phyloP scores from a whole-genome alignment of 1,140 invertebrate species.

The Whitmania pigra region DNA sequence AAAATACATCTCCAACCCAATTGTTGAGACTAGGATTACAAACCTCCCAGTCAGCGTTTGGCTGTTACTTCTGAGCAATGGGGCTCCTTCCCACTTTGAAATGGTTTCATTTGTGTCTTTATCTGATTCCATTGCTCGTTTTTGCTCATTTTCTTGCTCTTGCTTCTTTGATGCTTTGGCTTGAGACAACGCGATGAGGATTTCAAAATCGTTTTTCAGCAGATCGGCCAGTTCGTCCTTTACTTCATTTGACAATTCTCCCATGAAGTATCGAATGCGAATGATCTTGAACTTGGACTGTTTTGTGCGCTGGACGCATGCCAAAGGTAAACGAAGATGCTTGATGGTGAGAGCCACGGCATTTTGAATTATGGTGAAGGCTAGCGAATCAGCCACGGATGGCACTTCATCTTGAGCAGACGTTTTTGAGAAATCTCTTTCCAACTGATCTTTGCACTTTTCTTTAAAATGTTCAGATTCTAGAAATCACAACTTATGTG shows the following conservation, averaged over 20 bases:
- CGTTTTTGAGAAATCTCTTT: too few species aligned
- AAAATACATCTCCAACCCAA: neutral
- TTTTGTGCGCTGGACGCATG: neutral
- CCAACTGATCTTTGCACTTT: too few species aligned
- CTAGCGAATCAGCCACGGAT: neutral
- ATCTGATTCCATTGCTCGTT: neutral
- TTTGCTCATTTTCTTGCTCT: neutral
- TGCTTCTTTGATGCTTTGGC: neutral
- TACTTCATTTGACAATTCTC: neutral
- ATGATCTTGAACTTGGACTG: slow-evolving; percentile 2
- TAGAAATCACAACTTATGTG: too few species aligned
- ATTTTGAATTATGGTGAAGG: slow-evolving; percentile 1
- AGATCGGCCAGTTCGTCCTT: slow-evolving; percentile 3
- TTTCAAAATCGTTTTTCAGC: slow-evolving; percentile 4
- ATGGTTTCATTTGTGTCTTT: neutral
- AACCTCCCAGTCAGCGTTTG: slow-evolving; percentile 7
- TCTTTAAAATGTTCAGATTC: too few species aligned
- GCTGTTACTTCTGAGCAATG: slow-evolving; percentile 5
- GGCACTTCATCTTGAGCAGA: slow-evolving; percentile 3
- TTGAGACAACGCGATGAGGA: neutral
- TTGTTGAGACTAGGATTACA: too few species aligned
- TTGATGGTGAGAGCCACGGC: neutral
- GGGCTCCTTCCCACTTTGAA: slow-evolving; percentile 3
- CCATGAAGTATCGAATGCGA: neutral
- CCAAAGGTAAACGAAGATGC: neutral